Evolutionary conservation across 2,888 invertebrate genomes (phyloP), one percentile per base, ranked within the genome.

Genomic region (Bhutanitis thaidina): DNA sequence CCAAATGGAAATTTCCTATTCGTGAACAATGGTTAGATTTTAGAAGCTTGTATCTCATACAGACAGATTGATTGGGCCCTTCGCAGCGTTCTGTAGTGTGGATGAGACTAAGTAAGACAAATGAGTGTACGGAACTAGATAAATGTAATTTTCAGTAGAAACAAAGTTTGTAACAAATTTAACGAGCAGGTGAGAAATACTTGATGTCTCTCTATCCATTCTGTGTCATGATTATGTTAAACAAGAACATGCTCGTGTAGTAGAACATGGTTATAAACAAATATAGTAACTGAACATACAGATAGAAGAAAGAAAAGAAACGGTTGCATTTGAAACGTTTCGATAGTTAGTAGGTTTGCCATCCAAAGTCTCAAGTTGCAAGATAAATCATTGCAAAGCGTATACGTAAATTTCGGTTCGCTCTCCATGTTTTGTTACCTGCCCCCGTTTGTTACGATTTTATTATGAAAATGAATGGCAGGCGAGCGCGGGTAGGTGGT

Each of bases 401-500:
- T 77, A 77, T 74, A 63, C 78, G 83, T 87, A 86, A 87, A 88
- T 88, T 75, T 69, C 62, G 73, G 74, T 77, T 82, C 84, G 79
- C 75, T 80, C 84, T 88, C 87, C 86, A 87, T 87, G 87, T 87
- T 87, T 87, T 77, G 85, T 83, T 89, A 88, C 88, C 88, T 89
- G 84, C 66, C 71, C n/a, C 80, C 83, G 84, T 87, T 87, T 86
- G 87, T 87, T 87, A 81, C 88, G 84, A 88, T 88, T 88, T 88
- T 88, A 88, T 88, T 88, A 89, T 88, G 88, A 89, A 87, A 88
- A 89, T 89, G 88, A 88, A 88, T 86, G 88, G 86, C 82, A 81
- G 78, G 67, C 71, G 74, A 67, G 65, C 62, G 66, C 58, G 65
- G 68, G 64, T 63, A 52, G 57, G 57, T 58, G 47, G 62, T 59